Evolutionary conservation across 2,113 vertebrate species (phyloP).

Genomic region (Pygoscelis antarcticus): DNA sequence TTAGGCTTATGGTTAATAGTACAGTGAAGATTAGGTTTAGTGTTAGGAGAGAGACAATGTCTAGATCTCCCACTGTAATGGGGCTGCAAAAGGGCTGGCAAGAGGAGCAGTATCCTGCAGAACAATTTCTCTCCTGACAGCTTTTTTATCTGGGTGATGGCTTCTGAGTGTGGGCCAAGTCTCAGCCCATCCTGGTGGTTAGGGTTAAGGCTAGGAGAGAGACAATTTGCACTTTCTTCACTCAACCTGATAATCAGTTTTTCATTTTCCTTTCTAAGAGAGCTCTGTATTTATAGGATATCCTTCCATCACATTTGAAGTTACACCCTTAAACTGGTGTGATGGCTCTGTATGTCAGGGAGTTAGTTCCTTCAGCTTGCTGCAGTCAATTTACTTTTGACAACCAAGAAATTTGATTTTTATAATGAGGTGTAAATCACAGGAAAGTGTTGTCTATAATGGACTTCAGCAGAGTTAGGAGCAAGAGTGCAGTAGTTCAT

Average conservation of each 20-base stretch:
- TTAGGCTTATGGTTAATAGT: not conserved
- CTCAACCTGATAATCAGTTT: not conserved
- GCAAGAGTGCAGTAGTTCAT: slow-evolving; percentile 6
- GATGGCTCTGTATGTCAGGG: slow-evolving; percentile 26
- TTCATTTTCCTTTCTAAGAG: slow-evolving; percentile 32
- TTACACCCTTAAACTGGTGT: slow-evolving; percentile 8
- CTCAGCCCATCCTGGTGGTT: not conserved
- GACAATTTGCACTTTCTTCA: not conserved
- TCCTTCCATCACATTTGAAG: slow-evolving; percentile 19
- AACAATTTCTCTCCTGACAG: not conserved
- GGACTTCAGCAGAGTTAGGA: slow-evolving; percentile 40
- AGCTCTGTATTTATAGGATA: slow-evolving; percentile 52
- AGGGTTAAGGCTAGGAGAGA: not conserved
- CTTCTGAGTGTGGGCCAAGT: not conserved
- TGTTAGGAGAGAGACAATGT: not conserved
- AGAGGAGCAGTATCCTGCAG: not conserved
- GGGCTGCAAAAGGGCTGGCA: not conserved
- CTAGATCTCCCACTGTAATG: not conserved
- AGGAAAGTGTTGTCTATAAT: slow-evolving; percentile 25
- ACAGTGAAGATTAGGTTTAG: not conserved
- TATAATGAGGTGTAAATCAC: slow-evolving; percentile 70
- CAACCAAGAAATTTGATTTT: slow-evolving; percentile 71
- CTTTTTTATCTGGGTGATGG: not conserved
- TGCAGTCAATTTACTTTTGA: slow-evolving; percentile 69
- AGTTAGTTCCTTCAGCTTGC: slow-evolving; percentile 43